Base-by-base conservation (phyloP, 1,140 invertebrate species). In the Papilio polyxenes region DNA sequence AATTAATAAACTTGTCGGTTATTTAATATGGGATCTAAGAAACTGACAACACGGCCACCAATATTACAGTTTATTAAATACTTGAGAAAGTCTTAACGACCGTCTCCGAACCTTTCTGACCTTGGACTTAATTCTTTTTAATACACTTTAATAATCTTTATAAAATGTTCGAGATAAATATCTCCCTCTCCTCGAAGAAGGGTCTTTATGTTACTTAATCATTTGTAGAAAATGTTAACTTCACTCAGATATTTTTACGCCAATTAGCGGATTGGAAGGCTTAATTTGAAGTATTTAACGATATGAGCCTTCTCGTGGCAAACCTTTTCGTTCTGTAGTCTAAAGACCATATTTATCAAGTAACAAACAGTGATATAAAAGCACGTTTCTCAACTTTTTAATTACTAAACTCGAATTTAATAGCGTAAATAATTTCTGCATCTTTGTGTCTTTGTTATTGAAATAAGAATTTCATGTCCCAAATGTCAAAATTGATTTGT, bases 1-100 rank as follows among this genome's bases (percentile, higher is more conserved):
- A 77, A 77, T 77, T 77, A 77, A 53, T 53, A 53, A 75, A 75
- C 9, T 77, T 77, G 49, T 77, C 48, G 7, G 75, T 53, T 51
- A 51, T 31, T 53, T 53, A 77, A 77, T 75, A 75, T n/a, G 48
- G 49, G 75, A 53, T 77, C 75, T 53, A 49, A 77, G 75, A 53
- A 77, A 20, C 74, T 65, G 20, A 65, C 59, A 65, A 31, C 23
- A 37, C 10, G 23, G 23, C 17, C 62, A 31, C 20, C 23, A 11
- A 31, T 65, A 37, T 65, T 31, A 65, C 4, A 72, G 13, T 40
- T 44, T 72, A 17, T 72, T 72, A 72, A 72, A 72, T 37, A 72
- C 65, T 37, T 72, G 11, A 69, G 11, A 37, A 8, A 10, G 17
- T 72, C 31, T 17, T 72, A 72, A 72, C 65, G 62, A 65, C 9